Base-by-base conservation (phyloP, 1,140 invertebrate genomes). In the Solenopsis invicta region DNA sequence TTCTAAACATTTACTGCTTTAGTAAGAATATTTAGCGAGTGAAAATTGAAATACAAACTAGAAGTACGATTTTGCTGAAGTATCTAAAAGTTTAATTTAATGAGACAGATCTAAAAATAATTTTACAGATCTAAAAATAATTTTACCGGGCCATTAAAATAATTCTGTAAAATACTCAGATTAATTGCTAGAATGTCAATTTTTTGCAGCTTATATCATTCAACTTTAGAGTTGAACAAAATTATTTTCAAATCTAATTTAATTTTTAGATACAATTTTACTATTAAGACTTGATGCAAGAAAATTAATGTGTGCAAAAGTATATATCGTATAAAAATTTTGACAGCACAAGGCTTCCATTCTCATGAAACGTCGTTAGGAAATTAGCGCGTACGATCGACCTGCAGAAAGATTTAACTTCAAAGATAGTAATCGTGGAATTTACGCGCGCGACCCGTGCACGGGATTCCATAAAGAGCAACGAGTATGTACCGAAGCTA, bases 401-500 rank as follows among this genome's bases (percentile, higher is more conserved):
- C 9, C 21, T 13, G 24, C 34, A 45, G 13, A 21, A 21, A 45
- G 69, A 54, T 78, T 50, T 61, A 67, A 87, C 84, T 80, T 50
- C 61, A 62, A 24, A 61, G 88, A 87, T 85, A 76, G n/a, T 59
- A 62, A 90, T 87, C 78, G 88, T 9, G 13, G 54, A 87, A 88
- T 88, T 87, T 59, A 86, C 67, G 48, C 29, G 74, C 72, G 62
- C 54, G 45, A 61, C 66, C 62, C 67, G 52, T 29, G 76, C 82
- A 75, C 72, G 24, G n/a, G 54, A 87, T 76, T 69, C 62, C 69
- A 88, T 82, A 90, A 90, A 89, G 90, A 89, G 88, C 88, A 80
- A 75, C 52, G 67, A 56, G 72, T 29, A 59, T 67, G 48, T n/a
- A 37, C 41, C n/a, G 50, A 24, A 45, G 45, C 71, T 88, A 87